Evolutionary conservation across 2,888 invertebrate species (phyloP), one percentile per base, ranked within the genome.

Genomic region (Lasioglossum pauxillum): DNA sequence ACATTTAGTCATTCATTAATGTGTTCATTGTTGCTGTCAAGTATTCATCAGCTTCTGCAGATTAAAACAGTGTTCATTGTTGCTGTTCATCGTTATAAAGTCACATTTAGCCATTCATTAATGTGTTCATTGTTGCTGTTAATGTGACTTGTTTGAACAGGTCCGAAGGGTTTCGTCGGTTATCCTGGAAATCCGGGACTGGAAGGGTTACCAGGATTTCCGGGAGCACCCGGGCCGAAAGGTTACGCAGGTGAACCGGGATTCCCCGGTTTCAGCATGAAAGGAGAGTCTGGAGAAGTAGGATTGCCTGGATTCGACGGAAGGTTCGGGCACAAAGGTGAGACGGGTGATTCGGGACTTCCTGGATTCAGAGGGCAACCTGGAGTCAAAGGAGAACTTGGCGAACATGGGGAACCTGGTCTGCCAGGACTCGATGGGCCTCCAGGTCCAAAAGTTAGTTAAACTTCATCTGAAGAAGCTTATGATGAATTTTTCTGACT

Each of bases 201-300:
- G 12, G 94, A 95, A 31, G 98, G 98, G 23, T 93, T 96, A 74
- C 96, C 96, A 89, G 98, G 98, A 31, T 91, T 94, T 2, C 96
- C 96, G 44, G 98, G 98, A 49, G 90, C 90, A 27, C 90, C 88
- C 23, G 97, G 97, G 53, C 90, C 86, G 0, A 96, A 96, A 93
- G 98, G 98, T 88, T 94, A 95, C 35, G 82, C 87, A 23, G 98
- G 98, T 79, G 97, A 97, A 82, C 95, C 96, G 64, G 98, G 98
- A 67, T 93, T 95, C 87, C 94, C 96, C 5, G 96, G 96, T n/a
- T 89, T 89, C 27, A 96, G 92, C 49, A 23, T 80, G 0, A 93
- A 93, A 74, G 96, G 96, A 41, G 94, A 95, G 75, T 89, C 71
- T 1, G 96, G 96, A 81, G 94, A 94, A 2, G 49, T 79, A 1